Percentiles rank a stretch among this genome's conserved stretches.
Conservation (phyloP, 2,888 invertebrate species). For the Gisinianus flammeolus region DNA sequence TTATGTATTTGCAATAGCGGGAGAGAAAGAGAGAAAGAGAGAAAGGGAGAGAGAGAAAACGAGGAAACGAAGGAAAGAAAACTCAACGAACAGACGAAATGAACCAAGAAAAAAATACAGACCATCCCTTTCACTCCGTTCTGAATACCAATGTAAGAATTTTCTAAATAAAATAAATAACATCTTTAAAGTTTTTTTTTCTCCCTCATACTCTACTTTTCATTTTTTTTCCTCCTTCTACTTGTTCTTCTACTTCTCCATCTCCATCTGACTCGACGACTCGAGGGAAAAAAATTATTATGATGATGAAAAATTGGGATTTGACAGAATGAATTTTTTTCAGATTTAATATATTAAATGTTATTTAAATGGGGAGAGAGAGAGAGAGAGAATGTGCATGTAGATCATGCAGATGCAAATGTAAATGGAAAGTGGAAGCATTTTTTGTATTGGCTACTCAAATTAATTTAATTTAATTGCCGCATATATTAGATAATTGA, state of each 20-base stretch:
- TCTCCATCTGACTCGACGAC: too few relatives aligned
- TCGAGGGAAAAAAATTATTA: too few relatives aligned
- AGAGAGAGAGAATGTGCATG: too few relatives aligned
- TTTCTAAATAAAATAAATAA: constrained; percentile 48
- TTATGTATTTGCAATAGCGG: neutral
- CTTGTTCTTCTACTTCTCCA: too few relatives aligned
- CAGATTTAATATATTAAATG: too few relatives aligned
- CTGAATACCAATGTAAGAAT: constrained; percentile 49
- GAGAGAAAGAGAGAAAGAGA: neutral
- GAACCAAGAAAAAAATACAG: constrained; percentile 49
- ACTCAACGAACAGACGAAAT: constrained; percentile 43
- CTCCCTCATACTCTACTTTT: neutral
- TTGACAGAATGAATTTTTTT: too few relatives aligned
- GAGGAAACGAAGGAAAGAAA: constrained; percentile 19
- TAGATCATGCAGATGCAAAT: neutral
- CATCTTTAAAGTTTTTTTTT: constrained; percentile 38
- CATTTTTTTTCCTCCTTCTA: too few relatives aligned
- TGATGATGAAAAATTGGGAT: too few relatives aligned
- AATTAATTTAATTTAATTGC: constrained; percentile 1
- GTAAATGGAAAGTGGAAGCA: neutral
- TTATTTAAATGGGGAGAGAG: too few relatives aligned
- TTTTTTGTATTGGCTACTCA: too few relatives aligned
- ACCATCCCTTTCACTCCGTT: constrained; percentile 40
- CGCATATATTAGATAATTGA: neutral
- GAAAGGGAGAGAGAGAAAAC: too few relatives aligned